A percentile compares a stretch with the other conserved stretches of the same genome.
Evolutionary conservation across 2,113 vertebrate genomes (phyloP).

Genomic region (cattle (Bos taurus)): DNA sequence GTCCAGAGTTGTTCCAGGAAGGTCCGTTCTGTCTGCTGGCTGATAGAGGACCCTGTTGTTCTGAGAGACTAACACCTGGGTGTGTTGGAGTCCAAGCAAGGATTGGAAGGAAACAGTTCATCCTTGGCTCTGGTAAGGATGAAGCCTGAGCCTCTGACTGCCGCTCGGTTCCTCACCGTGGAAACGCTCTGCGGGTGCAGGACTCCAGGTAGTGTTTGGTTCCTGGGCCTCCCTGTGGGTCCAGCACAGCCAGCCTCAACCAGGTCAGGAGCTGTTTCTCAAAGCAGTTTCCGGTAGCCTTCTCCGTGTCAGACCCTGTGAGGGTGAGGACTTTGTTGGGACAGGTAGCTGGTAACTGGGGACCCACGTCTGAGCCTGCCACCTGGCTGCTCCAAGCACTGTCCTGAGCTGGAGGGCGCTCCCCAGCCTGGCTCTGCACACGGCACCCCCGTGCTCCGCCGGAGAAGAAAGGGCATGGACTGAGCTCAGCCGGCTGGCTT

Average conservation of each 20-base stretch:
- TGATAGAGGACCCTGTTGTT: neutral
- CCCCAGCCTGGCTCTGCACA: neutral
- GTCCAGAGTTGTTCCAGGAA: neutral
- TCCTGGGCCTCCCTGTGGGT: neutral
- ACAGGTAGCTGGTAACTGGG: neutral
- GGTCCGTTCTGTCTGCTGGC: neutral
- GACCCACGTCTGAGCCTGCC: neutral
- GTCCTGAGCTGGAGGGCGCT: too few relatives aligned
- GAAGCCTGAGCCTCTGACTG: neutral
- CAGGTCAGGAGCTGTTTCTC: neutral
- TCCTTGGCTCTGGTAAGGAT: neutral
- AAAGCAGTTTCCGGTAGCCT: neutral
- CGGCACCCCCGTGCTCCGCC: rapidly evolving
- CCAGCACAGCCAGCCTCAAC: neutral
- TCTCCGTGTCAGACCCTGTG: neutral
- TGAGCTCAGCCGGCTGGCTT: rapidly evolving
- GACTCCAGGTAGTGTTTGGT: neutral
- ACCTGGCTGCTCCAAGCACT: neutral
- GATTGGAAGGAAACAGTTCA: neutral
- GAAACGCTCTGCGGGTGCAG: neutral
- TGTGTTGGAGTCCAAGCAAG: neutral
- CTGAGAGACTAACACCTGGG: neutral
- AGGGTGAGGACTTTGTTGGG: neutral
- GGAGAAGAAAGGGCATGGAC: neutral
- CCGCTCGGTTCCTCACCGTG: rapidly evolving